Percentiles rank a stretch among this genome's conserved stretches.
These are phyloP conservation scores for Musca vetustissima DNA, from an alignment of 1,140 invertebrate species.

Conservation along the genomic window DNA sequence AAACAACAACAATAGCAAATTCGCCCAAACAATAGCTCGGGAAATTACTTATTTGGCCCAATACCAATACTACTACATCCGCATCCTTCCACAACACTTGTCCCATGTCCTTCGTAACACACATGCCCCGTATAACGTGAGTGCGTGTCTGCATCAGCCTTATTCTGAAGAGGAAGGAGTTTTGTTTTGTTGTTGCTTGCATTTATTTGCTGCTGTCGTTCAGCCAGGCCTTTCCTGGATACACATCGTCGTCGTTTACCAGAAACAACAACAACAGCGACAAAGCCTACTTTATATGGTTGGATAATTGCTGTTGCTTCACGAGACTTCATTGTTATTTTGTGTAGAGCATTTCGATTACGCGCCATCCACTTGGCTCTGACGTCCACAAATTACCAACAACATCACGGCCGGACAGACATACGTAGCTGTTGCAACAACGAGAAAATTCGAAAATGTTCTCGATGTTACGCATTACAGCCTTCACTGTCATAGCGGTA, in stretches of 20 bases:
- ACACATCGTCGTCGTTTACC: too few species aligned
- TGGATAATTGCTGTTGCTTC: neutral
- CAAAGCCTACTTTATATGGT: neutral
- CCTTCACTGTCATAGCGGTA: neutral
- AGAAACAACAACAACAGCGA: neutral
- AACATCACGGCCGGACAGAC: too few species aligned
- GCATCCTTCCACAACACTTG: neutral
- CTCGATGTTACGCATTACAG: too few species aligned
- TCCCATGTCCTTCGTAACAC: neutral
- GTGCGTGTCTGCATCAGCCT: too few species aligned
- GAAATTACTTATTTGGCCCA: slow-evolving; percentile 26
- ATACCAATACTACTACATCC: neutral
- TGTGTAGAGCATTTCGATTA: neutral
- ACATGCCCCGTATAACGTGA: too few species aligned
- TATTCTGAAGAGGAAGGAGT: neutral
- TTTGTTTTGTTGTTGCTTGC: neutral
- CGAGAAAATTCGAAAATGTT: too few species aligned
- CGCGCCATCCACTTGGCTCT: too few species aligned
- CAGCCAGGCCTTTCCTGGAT: too few species aligned
- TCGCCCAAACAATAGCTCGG: slow-evolving; percentile 23
- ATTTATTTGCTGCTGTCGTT: neutral
- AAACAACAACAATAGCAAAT: too few species aligned
- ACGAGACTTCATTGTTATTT: neutral
- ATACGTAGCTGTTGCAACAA: slow-evolving; percentile 1
- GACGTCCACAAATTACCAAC: too few species aligned